Evolutionary conservation across 2,888 invertebrate species (phyloP), one percentile per base, ranked within the genome.

Genomic region (Orgyia antiqua): DNA sequence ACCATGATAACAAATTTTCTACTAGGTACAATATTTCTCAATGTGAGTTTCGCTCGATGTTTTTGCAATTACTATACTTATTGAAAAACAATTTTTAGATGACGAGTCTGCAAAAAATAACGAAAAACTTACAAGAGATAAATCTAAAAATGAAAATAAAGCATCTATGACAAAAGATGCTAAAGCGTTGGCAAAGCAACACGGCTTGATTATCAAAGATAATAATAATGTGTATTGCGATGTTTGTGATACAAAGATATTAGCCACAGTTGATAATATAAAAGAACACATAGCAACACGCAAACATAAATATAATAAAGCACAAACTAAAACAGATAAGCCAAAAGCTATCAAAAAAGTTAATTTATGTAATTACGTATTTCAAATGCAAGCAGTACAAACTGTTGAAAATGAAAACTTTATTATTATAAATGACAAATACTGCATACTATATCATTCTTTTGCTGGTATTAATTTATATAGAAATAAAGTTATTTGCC

Each of bases 241-340:
- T 4, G 9, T 11, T n/a, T 31, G 31, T 11, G n/a, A 4, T 7
- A 1, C n/a, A 10, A n/a, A 20, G 15, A 2, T 31, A 3, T 7
- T 13, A 11, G 26, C 20, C 1, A 21, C 7, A 1, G 6, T 20
- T 10, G 4, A 21, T 7, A 26, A 13, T 7, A 10, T 31, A 2
- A 31, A 31, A 11, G 11, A 31, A 15, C 31, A 31, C 11, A 21
- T 31, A n/a, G 4, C 10, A 3, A 25, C 15, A 10, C 11, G 9
- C 10, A 21, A 26, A 8, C 31, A 31, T n/a, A 31, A 26, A 21
- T 9, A 19, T 6, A 31, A 26, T 6, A 4, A 7, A 2, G 4
- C 1, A 7, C 29, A 2, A 2, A 10, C 24, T 10, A 8, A 10
- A 15, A 9, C 7, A 6, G 2, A 13, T 3, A 12, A 15, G 3